These are phyloP conservation scores for Pissodes strobi DNA, from an alignment of 1,140 invertebrate species.

Conservation along the genomic window DNA sequence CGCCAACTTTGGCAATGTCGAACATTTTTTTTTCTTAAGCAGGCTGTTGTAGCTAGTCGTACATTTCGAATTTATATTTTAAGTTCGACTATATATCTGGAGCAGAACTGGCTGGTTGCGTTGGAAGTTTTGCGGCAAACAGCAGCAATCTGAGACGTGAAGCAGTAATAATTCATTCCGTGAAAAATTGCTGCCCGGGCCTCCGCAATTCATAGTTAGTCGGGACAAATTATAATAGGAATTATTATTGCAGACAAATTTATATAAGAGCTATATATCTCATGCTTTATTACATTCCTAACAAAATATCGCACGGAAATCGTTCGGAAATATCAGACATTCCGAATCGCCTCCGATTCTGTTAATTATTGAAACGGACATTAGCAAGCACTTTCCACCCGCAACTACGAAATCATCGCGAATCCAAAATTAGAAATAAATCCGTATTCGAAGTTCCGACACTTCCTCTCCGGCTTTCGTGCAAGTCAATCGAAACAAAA, in stretches of 20 bases:
- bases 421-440: slow-evolving; percentile 23
- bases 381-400: slow-evolving; percentile 1
- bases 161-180: not conserved
- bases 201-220: too few species aligned
- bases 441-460: slow-evolving; percentile 13
- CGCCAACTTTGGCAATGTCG: too few species aligned
- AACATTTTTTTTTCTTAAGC: too few species aligned
- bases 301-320: too few species aligned
- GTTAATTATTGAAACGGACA: not conserved
- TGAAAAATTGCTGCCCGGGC: not conserved
- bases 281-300: too few species aligned
- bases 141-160: not conserved
- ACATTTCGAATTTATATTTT: not conserved
- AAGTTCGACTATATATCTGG: not conserved
- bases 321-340: too few species aligned
- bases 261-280: too few species aligned
- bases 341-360: too few species aligned
- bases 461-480: slow-evolving; percentile 38
- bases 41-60: too few species aligned
- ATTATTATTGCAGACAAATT: too few species aligned
- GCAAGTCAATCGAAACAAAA: slow-evolving; percentile 48
- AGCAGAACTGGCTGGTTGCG: not conserved
- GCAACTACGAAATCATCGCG: not conserved
- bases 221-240: not conserved
- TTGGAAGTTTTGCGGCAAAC: not conserved